Base-by-base conservation (phyloP, 2,888 invertebrate species). In the Horisme vitalbata region DNA sequence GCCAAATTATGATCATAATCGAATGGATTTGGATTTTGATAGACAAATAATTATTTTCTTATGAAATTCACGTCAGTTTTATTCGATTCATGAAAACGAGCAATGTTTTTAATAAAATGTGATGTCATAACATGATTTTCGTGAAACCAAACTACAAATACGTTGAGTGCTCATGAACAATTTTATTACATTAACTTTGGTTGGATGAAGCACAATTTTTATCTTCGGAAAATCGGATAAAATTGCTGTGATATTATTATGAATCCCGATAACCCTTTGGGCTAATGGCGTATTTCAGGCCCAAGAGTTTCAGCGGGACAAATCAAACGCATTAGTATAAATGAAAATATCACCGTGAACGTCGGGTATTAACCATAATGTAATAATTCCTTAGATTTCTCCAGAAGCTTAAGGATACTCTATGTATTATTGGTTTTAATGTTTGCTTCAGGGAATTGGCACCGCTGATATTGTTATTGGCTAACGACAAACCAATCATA, bases 231-330 rank as follows among this genome's bases (percentile, higher is more conserved):
- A 30, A 43, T 34, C 20, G 41, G 45, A 45, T 45, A 33, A 45
- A 45, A 45, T 45, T 35, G 20, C 36, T 35, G 35, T 38, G 41
- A 49, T 46, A 54, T 46, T 45, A 38, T 49, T 18, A 45, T 50
- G 34, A 46, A 49, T 36, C 41, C 34, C 43, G 26, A 52, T 50
- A 45, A 38, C 45, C 45, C 50, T 47, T 47, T 39, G 33, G 30
- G 38, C 43, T 24, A 36, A 48, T 36, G 33, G 33, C 23, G 13
- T 18, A 31, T 32, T 36, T 44, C n/a, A 8, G 31, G 18, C 24
- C 18, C 43, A 35, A 35, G 18, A 30, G 24, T 45, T 45, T 33
- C 30, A 31, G 28, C 27, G 26, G 30, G 23, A 14, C 14, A 43
- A 56, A 47, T 52, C 49, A 52, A 47, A 52, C 21, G 43, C 28